Conservation (phyloP, 2,888 invertebrate genomes). For the Papilio demoleus region DNA sequence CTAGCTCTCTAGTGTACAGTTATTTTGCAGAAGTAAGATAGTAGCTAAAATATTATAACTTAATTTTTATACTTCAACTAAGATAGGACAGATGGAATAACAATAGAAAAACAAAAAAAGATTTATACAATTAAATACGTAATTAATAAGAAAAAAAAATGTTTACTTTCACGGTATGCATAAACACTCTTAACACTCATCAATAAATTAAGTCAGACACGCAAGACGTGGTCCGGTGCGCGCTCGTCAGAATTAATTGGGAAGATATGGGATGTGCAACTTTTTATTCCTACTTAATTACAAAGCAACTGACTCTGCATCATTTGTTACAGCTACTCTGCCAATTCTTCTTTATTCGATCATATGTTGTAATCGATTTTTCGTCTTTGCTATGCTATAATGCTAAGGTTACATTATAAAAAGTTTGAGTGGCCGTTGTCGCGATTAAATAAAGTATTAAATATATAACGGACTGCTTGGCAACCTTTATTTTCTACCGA, state of each 20-base stretch:
- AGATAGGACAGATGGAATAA: neutral
- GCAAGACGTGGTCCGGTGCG: constrained; percentile 43
- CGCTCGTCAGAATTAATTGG: constrained; percentile 44
- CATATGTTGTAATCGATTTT: too few species aligned
- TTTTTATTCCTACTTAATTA: constrained; percentile 32
- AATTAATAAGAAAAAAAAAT: constrained; percentile 2
- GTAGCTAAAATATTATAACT: constrained; percentile 1
- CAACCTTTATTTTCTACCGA: too few species aligned
- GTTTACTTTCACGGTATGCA: constrained; percentile 25
- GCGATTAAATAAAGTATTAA: too few species aligned
- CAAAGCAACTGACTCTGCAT: neutral
- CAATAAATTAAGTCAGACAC: constrained; percentile 37
- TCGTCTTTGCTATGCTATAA: too few species aligned
- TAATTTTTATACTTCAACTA: neutral
- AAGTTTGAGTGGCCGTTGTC: too few species aligned
- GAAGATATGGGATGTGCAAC: constrained; percentile 39
- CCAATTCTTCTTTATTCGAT: too few species aligned
- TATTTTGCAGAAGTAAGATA: constrained; percentile 27
- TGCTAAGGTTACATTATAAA: too few species aligned
- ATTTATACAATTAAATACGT: constrained; percentile 4
- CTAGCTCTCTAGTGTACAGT: constrained; percentile 26
- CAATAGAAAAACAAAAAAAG: neutral
- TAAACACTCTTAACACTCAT: constrained; percentile 36
- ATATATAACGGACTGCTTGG: too few species aligned
- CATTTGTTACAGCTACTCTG: neutral